Percentiles rank a stretch among this genome's conserved stretches.
Evolutionary conservation across 2,113 vertebrate genomes (phyloP).

Genomic region (Bufo gargarizans): DNA sequence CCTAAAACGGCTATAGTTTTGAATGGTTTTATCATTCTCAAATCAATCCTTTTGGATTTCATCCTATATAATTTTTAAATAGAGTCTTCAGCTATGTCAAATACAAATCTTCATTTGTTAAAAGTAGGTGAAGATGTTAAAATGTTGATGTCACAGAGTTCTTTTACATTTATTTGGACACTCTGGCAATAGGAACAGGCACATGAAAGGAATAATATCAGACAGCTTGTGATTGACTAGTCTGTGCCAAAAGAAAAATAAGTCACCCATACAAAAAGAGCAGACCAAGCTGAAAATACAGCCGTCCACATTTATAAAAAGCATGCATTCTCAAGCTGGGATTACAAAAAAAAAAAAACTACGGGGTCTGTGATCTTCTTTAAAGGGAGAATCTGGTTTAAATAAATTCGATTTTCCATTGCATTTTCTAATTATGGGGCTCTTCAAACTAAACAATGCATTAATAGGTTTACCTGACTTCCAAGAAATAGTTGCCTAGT

Average conservation of each 20-base stretch:
- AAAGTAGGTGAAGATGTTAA: not conserved
- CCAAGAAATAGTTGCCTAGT: too few relatives aligned
- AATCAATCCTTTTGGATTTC: too few relatives aligned
- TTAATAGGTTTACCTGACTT: too few relatives aligned
- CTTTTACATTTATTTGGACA: conserved; percentile 30
- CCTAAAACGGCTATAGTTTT: not conserved
- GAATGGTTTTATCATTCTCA: not conserved
- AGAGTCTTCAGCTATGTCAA: not conserved
- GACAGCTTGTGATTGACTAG: conserved; percentile 51
- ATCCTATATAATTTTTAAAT: not conserved
- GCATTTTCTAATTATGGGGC: too few relatives aligned
- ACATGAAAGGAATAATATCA: conserved; percentile 44
- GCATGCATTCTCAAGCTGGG: not conserved
- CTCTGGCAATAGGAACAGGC: not conserved
- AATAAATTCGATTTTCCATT: too few relatives aligned
- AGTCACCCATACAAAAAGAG: conserved; percentile 49
- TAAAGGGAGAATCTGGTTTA: not conserved
- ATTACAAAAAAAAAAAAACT: not conserved
- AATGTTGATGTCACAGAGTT: not conserved
- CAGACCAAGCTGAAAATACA: conserved; percentile 47
- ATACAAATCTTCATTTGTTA: not conserved
- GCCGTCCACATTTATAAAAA: not conserved
- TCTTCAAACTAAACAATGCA: too few relatives aligned
- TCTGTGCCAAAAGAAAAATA: conserved; percentile 53
- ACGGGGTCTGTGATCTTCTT: not conserved